A percentile compares a stretch with the other conserved stretches of the same genome.
Conservation (phyloP, 2,797 vertebrate species). For the Loris lydekkerianus region DNA sequence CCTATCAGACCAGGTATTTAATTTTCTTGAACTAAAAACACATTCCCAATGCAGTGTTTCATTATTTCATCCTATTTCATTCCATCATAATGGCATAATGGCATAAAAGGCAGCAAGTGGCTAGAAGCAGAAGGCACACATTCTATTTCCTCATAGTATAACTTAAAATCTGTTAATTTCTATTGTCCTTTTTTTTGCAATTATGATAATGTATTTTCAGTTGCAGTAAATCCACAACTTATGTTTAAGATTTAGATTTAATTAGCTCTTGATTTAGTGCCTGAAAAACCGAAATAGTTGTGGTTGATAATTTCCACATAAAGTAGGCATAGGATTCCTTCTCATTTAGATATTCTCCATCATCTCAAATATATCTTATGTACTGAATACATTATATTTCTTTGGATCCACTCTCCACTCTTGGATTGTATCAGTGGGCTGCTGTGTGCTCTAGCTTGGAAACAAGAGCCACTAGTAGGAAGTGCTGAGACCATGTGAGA, state of each 20-base stretch:
- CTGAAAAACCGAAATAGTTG: not conserved
- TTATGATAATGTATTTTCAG: not conserved
- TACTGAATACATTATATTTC: not conserved
- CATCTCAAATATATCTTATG: not conserved
- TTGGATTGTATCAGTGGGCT: not conserved
- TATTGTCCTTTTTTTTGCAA: not conserved
- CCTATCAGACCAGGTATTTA: not conserved
- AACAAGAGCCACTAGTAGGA: not conserved
- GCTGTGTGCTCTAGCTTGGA: not conserved
- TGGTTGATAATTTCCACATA: not conserved
- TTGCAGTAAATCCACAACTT: not conserved
- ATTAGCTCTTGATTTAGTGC: not conserved
- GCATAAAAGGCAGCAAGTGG: not conserved
- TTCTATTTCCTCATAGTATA: not conserved
- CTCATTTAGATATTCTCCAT: not conserved
- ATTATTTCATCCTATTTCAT: not conserved
- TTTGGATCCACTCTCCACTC: not conserved
- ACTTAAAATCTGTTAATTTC: not conserved
- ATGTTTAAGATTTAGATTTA: not conserved
- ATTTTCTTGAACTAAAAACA: not conserved
- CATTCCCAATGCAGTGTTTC: not conserved
- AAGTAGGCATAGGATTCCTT: not conserved
- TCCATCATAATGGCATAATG: not conserved
- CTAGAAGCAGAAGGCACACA: not conserved
- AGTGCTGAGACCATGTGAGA: not conserved